Percentiles rank a stretch among this genome's conserved stretches.
Evolutionary conservation across 2,797 vertebrate genomes (phyloP).

Genomic region (Pantherophis alleghaniensis): DNA sequence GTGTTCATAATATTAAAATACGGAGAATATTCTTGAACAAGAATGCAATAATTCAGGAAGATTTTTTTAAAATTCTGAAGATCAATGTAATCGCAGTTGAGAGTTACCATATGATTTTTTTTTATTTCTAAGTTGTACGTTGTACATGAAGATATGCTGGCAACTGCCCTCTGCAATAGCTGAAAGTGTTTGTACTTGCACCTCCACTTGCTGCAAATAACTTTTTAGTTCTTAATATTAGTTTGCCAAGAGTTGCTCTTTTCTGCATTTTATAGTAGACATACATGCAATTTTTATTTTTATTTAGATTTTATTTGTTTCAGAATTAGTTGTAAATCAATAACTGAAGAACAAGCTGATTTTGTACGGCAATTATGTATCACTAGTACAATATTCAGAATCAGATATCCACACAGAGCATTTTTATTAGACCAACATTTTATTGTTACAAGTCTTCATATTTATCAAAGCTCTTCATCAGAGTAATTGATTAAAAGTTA

Average conservation of each 20-base stretch:
- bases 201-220: no score
- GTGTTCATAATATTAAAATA: background rate
- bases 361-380: background rate
- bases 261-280: background rate
- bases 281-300: background rate
- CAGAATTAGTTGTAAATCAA: slow-evolving; percentile 29
- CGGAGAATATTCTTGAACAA: background rate
- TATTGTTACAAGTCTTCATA: no score
- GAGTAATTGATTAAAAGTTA: no score
- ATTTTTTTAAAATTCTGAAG: background rate
- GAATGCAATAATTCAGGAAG: background rate
- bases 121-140: background rate
- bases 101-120: background rate
- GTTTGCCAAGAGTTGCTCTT: background rate
- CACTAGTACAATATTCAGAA: background rate
- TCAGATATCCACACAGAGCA: no score
- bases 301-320: slow-evolving; percentile 6
- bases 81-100: background rate
- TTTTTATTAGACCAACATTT: no score
- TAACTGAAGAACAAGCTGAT: background rate
- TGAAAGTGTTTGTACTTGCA: no score
- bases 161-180: no score
- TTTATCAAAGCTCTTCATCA: no score
- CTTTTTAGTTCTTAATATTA: no score
- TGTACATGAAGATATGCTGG: background rate